Conservation (phyloP, 2,888 invertebrate species). For the Morpho achilles region DNA sequence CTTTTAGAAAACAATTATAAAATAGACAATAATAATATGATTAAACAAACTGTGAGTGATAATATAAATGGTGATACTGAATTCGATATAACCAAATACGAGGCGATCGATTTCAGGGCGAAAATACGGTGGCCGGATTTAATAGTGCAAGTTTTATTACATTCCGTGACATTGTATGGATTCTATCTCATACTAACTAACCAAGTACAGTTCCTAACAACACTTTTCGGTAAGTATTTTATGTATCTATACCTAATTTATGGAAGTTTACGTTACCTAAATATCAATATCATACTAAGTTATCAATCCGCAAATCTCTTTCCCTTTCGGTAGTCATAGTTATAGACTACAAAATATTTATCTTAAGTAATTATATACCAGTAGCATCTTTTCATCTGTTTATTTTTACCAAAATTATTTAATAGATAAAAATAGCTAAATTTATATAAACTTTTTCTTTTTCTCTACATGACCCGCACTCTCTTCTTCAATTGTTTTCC, state of each 20-base stretch:
- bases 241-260: neutral
- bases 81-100: slow-evolving; percentile 61
- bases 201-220: slow-evolving; percentile 79
- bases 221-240: slow-evolving; percentile 84
- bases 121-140: slow-evolving; percentile 86
- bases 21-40: slow-evolving; percentile 43
- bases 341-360: no score
- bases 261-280: no score
- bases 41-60: slow-evolving; percentile 32
- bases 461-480: no score
- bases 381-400: no score
- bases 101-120: slow-evolving; percentile 77
- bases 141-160: slow-evolving; percentile 83
- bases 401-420: no score
- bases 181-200: slow-evolving; percentile 81
- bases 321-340: no score
- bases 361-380: no score
- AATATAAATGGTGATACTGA: slow-evolving; percentile 43
- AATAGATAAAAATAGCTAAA: no score
- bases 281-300: no score
- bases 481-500: no score
- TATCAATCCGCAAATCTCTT: no score
- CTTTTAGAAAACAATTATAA: slow-evolving; percentile 37
- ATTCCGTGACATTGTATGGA: slow-evolving; percentile 84
- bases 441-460: neutral